Base-by-base conservation (phyloP, 2,113 vertebrate genomes). In the human region DNA sequence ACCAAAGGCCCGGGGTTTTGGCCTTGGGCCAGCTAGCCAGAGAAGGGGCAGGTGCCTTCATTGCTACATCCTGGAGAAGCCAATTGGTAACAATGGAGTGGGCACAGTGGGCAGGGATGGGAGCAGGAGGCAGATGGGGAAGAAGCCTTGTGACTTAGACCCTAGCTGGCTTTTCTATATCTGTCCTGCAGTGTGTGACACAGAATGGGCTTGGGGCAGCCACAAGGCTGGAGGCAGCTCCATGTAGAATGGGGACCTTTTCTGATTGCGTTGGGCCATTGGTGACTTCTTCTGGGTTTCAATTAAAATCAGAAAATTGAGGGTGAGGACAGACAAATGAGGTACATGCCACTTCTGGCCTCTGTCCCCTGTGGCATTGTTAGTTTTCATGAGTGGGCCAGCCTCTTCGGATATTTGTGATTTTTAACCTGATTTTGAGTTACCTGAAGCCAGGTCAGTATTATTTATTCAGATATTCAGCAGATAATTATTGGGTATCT, bases 241-340 rank as follows among this genome's bases (percentile, higher is more conserved):
- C 30, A 35, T 3, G 3, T 27, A 25, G 16, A 45, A 4, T 45
- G 68, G 80, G 59, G 30, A 50, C 61, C 2, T 48, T 45, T 38
- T 23, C 32, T 73, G 9, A 35, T 52, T 30, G n/a, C 45, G 8
- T 57, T 16, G 23, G 88, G 32, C 82, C 64, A n/a, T 25, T 78
- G 40, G 43, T 80, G n/a, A 82, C 70, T 92, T 87, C 59, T 90
- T 93, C 52, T 40, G 80, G 76, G 27, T 96, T 68, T 94, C 16
- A 7, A 6, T 52, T 88, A 68, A 95, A 79, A 75, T 82, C 68
- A 25, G 48, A 80, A 86, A 57, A 38, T 52, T 0, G 0, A 55
- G n/a, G 11, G 16, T 61, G 5, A 50, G 52, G 66, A 79, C 48
- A 68, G 84, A 89, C 68, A 79, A 8, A 48, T 4, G 48, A 75